Evolutionary conservation across 2,113 vertebrate genomes (phyloP).

Genomic region (Oncorhynchus kisutch): DNA sequence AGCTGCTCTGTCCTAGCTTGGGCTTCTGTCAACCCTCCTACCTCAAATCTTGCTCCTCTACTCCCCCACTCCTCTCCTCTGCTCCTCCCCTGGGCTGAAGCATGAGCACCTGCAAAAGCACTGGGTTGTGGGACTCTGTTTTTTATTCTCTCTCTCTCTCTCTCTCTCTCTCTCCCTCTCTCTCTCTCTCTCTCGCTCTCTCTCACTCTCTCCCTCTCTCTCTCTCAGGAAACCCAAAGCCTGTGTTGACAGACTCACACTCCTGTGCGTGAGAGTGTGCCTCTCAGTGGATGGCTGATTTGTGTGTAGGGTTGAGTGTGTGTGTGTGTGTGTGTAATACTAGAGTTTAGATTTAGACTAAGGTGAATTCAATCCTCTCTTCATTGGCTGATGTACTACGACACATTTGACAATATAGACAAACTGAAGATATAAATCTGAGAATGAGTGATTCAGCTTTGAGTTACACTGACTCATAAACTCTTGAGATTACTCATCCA

Average conservation of each 20-base stretch:
- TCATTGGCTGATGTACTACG: not conserved
- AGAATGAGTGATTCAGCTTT: conserved; percentile 31
- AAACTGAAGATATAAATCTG: not conserved
- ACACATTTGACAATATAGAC: not conserved
- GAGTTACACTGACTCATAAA: conserved; percentile 24
- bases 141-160: too few species aligned
- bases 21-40: not conserved
- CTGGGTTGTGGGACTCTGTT: not conserved
- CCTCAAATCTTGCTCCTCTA: not conserved
- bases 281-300: conserved; percentile 29
- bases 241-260: conserved; percentile 49
- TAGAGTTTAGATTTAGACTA: not conserved
- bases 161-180: too few species aligned
- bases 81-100: not conserved
- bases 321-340: not conserved
- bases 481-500: conserved; percentile 20
- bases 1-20: conserved; percentile 6
- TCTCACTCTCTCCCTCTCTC: conserved; percentile 25
- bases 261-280: conserved; percentile 56
- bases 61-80: not conserved
- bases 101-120: not conserved
- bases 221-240: conserved; percentile 46
- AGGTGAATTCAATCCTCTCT: not conserved
- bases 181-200: not conserved
- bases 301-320: conserved; percentile 9